A percentile compares a stretch with the other conserved stretches of the same genome.
These are phyloP conservation scores for Nasalis larvatus DNA, from an alignment of 2,113 vertebrate species.

Conservation along the genomic window DNA sequence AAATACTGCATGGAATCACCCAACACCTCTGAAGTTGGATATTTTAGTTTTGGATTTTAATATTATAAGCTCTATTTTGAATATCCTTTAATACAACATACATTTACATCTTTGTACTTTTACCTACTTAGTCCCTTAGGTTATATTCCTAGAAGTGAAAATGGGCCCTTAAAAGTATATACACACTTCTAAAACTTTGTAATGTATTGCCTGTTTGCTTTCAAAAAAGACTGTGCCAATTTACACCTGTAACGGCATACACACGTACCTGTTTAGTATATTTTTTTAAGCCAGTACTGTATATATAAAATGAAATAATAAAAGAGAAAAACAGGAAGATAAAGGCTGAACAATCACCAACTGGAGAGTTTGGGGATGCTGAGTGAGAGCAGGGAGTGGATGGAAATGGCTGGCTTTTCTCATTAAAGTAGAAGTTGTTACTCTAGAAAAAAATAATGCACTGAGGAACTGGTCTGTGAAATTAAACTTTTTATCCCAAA, in stretches of 20 bases:
- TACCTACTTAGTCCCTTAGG: not conserved
- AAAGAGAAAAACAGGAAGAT: not conserved
- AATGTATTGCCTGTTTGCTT: not conserved
- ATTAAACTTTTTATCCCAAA: not conserved
- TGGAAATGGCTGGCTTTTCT: not conserved
- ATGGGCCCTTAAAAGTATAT: not conserved
- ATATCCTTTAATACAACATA: not conserved
- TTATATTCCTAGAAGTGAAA: not conserved
- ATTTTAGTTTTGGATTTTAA: not conserved
- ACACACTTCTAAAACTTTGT: not conserved
- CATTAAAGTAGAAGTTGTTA: not conserved
- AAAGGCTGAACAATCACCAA: not conserved
- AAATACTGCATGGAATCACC: not conserved
- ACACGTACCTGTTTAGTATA: not conserved
- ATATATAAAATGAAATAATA: not conserved
- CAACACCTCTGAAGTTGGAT: not conserved
- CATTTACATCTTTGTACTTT: not conserved
- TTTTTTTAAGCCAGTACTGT: not conserved
- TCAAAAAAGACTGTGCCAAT: not conserved
- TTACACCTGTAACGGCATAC: not conserved
- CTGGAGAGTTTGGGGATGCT: not conserved
- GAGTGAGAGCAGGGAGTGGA: not conserved
- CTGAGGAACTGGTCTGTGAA: not conserved
- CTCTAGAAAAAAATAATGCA: not conserved
- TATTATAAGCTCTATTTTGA: not conserved